phyloP scores from a whole-genome alignment of 2,888 invertebrate species.

The Nemotelus pantherinus region DNA sequence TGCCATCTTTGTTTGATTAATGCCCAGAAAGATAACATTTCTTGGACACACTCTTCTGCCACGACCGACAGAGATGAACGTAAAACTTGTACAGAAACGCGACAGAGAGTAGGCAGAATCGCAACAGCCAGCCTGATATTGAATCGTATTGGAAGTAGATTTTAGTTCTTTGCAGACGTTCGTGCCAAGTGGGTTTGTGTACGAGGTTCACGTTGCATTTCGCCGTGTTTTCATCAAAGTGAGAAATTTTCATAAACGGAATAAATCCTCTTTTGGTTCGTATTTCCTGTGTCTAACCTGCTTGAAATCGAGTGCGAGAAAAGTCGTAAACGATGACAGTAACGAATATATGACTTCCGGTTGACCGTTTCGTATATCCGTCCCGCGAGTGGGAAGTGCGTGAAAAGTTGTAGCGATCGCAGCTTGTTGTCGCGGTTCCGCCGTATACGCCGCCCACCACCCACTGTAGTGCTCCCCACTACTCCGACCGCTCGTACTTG shows the following conservation, averaged over 20 bases:
- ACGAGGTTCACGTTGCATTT: neutral
- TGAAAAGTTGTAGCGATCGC: constrained; percentile 11
- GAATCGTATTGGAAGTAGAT: neutral
- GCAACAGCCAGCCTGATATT: constrained; percentile 29
- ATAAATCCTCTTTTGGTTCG: too few relatives aligned
- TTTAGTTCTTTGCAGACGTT: constrained; percentile 44
- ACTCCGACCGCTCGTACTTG: constrained; percentile 31
- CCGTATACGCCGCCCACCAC: constrained; percentile 39
- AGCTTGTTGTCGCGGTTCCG: constrained; percentile 19
- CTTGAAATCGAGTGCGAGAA: too few relatives aligned
- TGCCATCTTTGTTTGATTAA: too few relatives aligned
- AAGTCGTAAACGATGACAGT: constrained; percentile 8
- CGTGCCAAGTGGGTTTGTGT: constrained; percentile 29
- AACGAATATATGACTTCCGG: constrained; percentile 9
- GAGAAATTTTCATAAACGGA: too few relatives aligned
- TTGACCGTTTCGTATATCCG: constrained; percentile 3
- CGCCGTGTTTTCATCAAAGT: too few relatives aligned
- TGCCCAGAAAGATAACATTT: too few relatives aligned
- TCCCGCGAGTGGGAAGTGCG: constrained; percentile 30
- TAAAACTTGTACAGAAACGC: constrained; percentile 12
- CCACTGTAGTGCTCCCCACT: constrained; percentile 13
- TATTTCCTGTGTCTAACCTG: too few relatives aligned
- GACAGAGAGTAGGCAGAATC: constrained; percentile 36
- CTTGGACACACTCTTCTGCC: neutral
- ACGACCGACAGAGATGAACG: neutral